Percentiles rank a stretch among this genome's conserved stretches.
These are phyloP conservation scores for Drosophila ogumai DNA, from an alignment of 1,140 invertebrate species.

Conservation along the genomic window DNA sequence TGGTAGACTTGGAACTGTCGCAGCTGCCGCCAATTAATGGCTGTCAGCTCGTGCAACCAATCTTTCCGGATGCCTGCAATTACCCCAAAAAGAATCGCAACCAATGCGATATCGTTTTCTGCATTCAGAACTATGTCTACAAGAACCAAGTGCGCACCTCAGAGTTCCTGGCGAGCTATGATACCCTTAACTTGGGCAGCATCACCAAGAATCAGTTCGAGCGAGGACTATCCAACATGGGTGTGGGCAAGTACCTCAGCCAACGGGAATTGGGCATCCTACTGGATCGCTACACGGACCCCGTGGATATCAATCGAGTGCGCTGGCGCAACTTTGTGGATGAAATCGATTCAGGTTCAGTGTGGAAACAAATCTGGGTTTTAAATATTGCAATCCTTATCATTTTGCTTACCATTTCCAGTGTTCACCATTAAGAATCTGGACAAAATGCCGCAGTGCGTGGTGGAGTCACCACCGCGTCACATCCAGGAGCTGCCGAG, in stretches of 20 bases:
- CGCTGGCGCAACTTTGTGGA: conserved; percentile 90
- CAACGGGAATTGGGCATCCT: conserved; percentile 87
- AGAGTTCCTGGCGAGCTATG: conserved; percentile 88
- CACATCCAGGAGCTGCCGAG: conserved; percentile 85
- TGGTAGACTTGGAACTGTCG: conserved; percentile 88
- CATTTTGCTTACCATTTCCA: conserved; percentile 45
- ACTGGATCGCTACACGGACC: conserved; percentile 88
- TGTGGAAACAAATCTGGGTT: neutral
- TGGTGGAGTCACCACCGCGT: conserved; percentile 83
- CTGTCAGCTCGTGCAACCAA: conserved; percentile 53
- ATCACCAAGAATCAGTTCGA: conserved; percentile 88
- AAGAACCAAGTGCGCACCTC: conserved; percentile 87
- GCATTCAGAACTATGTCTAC: conserved; percentile 85
- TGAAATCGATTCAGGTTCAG: conserved; percentile 88
- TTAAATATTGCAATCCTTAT: neutral
- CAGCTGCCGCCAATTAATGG: conserved; percentile 88
- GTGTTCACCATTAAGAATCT: conserved; percentile 89
- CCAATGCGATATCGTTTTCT: conserved; percentile 72
- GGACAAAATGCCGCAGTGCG: conserved; percentile 87
- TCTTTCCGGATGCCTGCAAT: conserved; percentile 76
- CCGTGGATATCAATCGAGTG: conserved; percentile 87
- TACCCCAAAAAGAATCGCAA: conserved; percentile 61
- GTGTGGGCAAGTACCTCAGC: conserved; percentile 87
- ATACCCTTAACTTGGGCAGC: conserved; percentile 87
- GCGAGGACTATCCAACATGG: conserved; percentile 87